A percentile compares a stretch with the other conserved stretches of the same genome.
phyloP scores from a whole-genome alignment of 2,113 vertebrate genomes.

The Lophochroa leadbeateri region DNA sequence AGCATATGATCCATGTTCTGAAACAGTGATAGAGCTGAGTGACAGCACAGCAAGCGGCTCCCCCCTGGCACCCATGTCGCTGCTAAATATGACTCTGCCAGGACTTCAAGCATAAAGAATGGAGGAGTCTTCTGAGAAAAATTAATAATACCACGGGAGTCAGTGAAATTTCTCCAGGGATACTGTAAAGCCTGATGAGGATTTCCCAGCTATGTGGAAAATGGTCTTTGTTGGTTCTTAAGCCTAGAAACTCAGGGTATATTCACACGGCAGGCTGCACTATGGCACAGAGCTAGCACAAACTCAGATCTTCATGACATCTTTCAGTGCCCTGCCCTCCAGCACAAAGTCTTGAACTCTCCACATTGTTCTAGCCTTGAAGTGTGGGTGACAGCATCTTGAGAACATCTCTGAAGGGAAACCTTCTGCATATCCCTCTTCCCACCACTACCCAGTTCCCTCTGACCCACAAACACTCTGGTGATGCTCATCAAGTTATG shows the following conservation, averaged over 20 bases:
- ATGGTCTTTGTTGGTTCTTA: not conserved
- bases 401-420: not conserved
- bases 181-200: not conserved
- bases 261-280: accelerated
- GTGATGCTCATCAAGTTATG: not conserved
- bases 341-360: not conserved
- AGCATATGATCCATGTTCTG: not conserved
- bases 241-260: not conserved
- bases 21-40: not conserved
- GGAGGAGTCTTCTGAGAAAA: not conserved
- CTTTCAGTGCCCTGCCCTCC: not conserved
- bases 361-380: not conserved
- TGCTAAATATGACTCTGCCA: not conserved
- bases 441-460: accelerated
- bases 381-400: not conserved
- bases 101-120: not conserved
- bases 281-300: not conserved
- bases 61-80: accelerated
- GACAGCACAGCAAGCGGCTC: not conserved
- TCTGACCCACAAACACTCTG: not conserved
- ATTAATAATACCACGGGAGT: not conserved
- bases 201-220: not conserved
- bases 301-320: not conserved
- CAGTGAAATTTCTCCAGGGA: not conserved
- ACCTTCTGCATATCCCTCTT: not conserved